phyloP scores from a whole-genome alignment of 2,113 vertebrate species.

The Lanius ludovicianus region DNA sequence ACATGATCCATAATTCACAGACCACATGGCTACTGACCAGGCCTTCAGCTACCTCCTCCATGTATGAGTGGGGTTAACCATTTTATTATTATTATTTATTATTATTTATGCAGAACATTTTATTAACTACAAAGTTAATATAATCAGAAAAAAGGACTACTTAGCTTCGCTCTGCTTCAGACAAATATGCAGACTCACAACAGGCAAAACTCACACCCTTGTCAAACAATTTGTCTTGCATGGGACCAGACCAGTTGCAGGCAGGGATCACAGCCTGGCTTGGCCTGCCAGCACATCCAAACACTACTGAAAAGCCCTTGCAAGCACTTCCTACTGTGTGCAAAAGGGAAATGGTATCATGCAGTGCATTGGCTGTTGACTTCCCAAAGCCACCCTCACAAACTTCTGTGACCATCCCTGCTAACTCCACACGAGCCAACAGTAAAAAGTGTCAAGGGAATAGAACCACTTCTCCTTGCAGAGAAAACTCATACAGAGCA shows the following conservation, averaged over 20 bases:
- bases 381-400: not conserved
- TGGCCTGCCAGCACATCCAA: not conserved
- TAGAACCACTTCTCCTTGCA: not conserved
- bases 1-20: not conserved
- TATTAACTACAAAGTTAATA: not conserved
- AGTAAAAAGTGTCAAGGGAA: not conserved
- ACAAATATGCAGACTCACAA: not conserved
- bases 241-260: not conserved
- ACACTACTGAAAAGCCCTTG: not conserved
- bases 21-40: not conserved
- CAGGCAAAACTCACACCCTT: not conserved
- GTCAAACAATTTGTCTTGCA: not conserved
- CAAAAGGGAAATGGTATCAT: accelerated
- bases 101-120: not conserved
- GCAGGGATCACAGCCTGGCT: not conserved
- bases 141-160: not conserved
- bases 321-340: not conserved
- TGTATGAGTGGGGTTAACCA: not conserved
- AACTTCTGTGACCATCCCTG: not conserved
- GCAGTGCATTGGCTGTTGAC: not conserved
- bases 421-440: not conserved
- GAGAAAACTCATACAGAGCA: not conserved
- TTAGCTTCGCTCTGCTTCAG: not conserved
- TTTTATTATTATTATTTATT: no score
- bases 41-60: not conserved